These are phyloP conservation scores for Coptodon bakossiorum DNA, from an alignment of 2,113 vertebrate species.

Conservation along the genomic window DNA sequence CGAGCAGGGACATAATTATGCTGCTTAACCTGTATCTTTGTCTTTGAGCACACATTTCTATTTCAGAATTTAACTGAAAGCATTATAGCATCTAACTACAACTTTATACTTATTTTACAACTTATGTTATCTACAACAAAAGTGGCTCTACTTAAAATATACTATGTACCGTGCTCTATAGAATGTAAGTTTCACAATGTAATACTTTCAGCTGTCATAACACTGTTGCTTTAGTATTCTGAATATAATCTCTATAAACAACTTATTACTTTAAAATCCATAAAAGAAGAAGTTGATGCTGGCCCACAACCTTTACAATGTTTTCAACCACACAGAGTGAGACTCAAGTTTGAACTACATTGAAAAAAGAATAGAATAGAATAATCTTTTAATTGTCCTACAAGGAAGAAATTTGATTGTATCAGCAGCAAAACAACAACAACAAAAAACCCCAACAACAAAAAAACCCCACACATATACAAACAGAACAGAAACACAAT, in stretches of 20 bases:
- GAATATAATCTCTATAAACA: neutral
- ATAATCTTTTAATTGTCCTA: neutral
- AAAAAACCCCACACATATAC: neutral
- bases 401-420: neutral
- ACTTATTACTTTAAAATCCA: neutral
- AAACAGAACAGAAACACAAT: neutral
- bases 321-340: neutral
- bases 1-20: neutral
- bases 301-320: neutral
- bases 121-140: neutral
- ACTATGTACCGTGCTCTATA: neutral
- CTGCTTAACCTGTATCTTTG: neutral
- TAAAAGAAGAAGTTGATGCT: neutral
- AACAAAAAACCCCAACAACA: fast-evolving
- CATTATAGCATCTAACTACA: neutral
- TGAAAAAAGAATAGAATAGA: neutral
- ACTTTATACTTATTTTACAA: neutral
- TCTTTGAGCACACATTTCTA: neutral
- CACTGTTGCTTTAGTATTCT: neutral
- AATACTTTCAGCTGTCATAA: neutral
- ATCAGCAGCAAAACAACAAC: neutral
- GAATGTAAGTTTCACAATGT: neutral
- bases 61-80: neutral
- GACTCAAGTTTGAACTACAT: neutral
- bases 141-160: neutral